These are phyloP conservation scores for Geodia barretti DNA, from an alignment of 37 sponge, comb jelly and placozoan species.

Conservation along the genomic window DNA sequence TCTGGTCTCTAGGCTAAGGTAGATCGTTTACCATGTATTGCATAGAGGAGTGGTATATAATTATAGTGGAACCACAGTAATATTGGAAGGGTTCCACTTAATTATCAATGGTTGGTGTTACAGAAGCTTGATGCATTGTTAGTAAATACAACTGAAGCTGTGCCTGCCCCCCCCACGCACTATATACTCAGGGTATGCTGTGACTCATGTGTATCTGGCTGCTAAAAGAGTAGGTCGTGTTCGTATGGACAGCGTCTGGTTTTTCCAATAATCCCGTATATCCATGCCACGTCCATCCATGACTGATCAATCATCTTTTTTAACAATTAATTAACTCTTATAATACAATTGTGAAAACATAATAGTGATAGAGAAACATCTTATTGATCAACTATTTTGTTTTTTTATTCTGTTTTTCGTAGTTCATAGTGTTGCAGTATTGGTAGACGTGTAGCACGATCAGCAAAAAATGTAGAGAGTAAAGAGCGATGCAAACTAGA, in stretches of 20 bases:
- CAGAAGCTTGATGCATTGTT: not conserved
- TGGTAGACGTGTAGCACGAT: constrained; percentile 1
- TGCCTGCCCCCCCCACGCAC: constrained; percentile 3
- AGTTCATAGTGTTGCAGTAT: not conserved
- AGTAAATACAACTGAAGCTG: not conserved
- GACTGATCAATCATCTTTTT: not conserved
- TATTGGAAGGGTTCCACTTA: too few species aligned
- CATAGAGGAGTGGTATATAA: too few species aligned
- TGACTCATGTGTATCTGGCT: constrained; percentile 66
- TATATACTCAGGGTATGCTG: constrained; percentile 59
- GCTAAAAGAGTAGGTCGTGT: constrained; percentile 70
- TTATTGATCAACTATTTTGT: not conserved
- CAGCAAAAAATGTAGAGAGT: constrained; percentile 24
- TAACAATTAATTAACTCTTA: not conserved
- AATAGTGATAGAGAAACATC: not conserved
- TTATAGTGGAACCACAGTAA: too few species aligned
- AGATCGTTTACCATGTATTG: too few species aligned
- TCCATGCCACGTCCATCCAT: not conserved
- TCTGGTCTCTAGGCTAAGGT: too few species aligned
- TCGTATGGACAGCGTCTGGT: constrained; percentile 63
- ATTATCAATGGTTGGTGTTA: not conserved
- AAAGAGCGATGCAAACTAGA: constrained; percentile 42
- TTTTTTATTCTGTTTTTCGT: not conserved
- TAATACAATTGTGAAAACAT: not conserved
- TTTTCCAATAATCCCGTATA: constrained; percentile 33